phyloP scores from a whole-genome alignment of 2,888 invertebrate species.

The Acrobasis repandana region DNA sequence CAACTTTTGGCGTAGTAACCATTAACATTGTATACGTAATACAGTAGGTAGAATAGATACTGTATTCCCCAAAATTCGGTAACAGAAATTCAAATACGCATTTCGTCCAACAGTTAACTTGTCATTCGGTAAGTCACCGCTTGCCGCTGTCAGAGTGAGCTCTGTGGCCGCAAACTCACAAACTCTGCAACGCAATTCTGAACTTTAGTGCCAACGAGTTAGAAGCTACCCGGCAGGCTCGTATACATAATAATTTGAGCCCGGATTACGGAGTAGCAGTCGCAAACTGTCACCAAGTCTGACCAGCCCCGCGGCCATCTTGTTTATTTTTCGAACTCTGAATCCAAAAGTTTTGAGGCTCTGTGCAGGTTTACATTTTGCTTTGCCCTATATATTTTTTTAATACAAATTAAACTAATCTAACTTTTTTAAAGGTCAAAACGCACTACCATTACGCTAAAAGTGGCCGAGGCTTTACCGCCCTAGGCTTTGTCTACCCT shows the following conservation, averaged over 20 bases:
- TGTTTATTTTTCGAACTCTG: too few relatives aligned
- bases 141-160: constrained; percentile 10
- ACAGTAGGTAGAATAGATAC: not conserved
- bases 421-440: too few relatives aligned
- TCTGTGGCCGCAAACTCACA: not conserved
- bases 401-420: too few relatives aligned
- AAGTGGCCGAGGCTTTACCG: too few relatives aligned
- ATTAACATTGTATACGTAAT: too few relatives aligned
- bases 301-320: not conserved
- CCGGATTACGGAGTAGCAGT: constrained; percentile 12
- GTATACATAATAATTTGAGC: constrained; percentile 3
- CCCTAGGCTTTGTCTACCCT: too few relatives aligned
- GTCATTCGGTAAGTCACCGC: constrained; percentile 12
- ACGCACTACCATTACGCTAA: too few relatives aligned
- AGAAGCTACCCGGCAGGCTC: not conserved
- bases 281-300: constrained; percentile 13
- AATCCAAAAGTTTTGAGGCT: not conserved
- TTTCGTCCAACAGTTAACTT: constrained; percentile 9
- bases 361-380: not conserved
- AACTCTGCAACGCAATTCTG: not conserved
- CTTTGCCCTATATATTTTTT: not conserved
- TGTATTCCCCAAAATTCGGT: not conserved
- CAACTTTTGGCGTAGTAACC: too few relatives aligned
- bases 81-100: constrained; percentile 1
- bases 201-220: not conserved